phyloP scores from a whole-genome alignment of 1,140 invertebrate genomes.

The Ridgeia piscesae region DNA sequence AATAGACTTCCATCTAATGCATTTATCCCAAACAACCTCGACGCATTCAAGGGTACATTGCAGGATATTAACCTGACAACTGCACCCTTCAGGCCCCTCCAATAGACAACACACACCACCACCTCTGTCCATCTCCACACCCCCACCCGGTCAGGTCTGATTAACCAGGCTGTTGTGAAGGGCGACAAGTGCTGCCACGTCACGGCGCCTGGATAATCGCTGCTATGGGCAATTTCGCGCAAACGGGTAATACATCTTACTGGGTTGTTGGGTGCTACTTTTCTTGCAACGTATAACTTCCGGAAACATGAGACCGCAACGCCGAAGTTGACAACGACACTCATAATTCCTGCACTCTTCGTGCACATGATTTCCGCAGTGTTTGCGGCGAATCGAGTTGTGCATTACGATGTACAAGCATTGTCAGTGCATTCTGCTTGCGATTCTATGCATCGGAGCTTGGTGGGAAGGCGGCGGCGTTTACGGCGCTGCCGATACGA shows the following conservation, averaged over 20 bases:
- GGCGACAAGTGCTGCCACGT: too few relatives aligned
- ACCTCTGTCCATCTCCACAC: too few relatives aligned
- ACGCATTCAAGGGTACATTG: too few relatives aligned
- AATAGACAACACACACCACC: too few relatives aligned
- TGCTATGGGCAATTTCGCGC: background rate
- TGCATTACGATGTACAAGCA: background rate
- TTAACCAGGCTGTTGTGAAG: too few relatives aligned
- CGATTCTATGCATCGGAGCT: background rate
- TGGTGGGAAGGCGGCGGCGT: background rate
- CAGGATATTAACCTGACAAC: too few relatives aligned
- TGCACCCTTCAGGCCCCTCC: too few relatives aligned
- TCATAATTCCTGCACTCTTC: background rate
- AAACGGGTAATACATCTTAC: background rate
- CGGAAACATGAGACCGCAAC: background rate
- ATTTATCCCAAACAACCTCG: too few relatives aligned
- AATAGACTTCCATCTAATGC: too few relatives aligned
- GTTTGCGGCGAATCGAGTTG: background rate
- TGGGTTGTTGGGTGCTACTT: background rate
- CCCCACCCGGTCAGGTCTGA: too few relatives aligned
- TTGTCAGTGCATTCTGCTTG: background rate
- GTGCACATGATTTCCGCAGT: background rate
- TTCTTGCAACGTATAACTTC: background rate
- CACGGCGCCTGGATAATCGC: background rate
- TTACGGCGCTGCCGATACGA: background rate
- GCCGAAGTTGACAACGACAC: background rate